phyloP scores from a whole-genome alignment of 2,113 vertebrate species.

The Tachysurus fulvidraco region DNA sequence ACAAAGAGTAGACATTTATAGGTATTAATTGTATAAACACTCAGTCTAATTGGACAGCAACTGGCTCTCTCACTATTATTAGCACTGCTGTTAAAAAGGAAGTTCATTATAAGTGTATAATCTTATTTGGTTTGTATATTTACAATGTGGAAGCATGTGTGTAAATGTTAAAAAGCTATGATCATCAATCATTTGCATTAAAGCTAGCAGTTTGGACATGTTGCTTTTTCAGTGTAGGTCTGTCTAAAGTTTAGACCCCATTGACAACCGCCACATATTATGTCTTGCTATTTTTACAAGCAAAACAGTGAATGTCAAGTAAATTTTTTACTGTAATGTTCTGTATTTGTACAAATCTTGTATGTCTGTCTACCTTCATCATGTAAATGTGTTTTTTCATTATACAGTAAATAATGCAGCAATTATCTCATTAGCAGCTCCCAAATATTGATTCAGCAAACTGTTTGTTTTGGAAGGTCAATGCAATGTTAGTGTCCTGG shows the following conservation, averaged over 20 bases:
- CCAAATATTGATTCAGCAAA: slow-evolving; percentile 12
- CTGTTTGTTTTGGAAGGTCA: background rate
- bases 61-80: slow-evolving; percentile 30
- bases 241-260: background rate
- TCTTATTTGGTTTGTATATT: slow-evolving; percentile 73
- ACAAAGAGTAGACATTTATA: background rate
- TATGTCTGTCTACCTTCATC: background rate
- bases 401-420: background rate
- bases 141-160: slow-evolving; percentile 34
- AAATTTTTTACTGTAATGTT: background rate
- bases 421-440: slow-evolving; percentile 1
- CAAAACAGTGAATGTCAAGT: background rate
- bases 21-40: background rate
- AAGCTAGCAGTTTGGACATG: slow-evolving; percentile 62
- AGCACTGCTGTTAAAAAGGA: slow-evolving; percentile 46
- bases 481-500: background rate
- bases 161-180: background rate
- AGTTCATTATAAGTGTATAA: slow-evolving; percentile 75
- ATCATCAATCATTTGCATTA: slow-evolving; percentile 67
- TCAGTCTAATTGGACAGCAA: background rate
- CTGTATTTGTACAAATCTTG: background rate
- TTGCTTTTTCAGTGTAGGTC: slow-evolving; percentile 33
- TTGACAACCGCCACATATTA: background rate
- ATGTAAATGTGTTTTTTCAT: background rate
- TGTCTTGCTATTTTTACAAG: background rate